A percentile compares a stretch with the other conserved stretches of the same genome.
phyloP scores from a whole-genome alignment of 2,113 vertebrate genomes.

The Antigone vipio region DNA sequence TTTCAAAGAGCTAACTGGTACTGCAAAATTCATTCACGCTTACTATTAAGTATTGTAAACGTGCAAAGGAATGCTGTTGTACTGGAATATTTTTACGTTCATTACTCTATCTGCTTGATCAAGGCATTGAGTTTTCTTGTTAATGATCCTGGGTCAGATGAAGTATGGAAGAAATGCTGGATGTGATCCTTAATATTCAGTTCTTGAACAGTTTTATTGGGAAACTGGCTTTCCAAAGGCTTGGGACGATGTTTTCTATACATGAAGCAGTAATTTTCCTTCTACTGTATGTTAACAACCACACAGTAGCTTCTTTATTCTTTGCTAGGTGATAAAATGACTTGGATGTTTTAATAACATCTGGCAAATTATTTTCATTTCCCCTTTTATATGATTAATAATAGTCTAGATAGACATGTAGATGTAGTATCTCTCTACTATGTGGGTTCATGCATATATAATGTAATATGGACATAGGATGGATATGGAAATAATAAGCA shows the following conservation, averaged over 20 bases:
- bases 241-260: neutral
- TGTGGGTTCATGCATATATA: neutral
- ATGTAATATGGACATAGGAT: neutral
- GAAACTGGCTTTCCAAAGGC: neutral
- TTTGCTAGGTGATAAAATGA: neutral
- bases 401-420: neutral
- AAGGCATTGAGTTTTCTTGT: neutral
- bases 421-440: neutral
- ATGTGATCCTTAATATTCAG: neutral
- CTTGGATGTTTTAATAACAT: slow-evolving; percentile 18
- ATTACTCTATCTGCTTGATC: neutral
- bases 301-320: neutral
- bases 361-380: slow-evolving; percentile 36
- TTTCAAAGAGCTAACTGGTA: neutral
- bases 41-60: neutral
- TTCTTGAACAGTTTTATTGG: neutral
- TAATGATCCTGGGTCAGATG: neutral
- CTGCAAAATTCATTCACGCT: neutral
- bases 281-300: neutral
- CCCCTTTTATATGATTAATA: slow-evolving; percentile 7
- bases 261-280: neutral
- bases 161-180: neutral
- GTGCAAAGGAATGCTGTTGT: neutral
- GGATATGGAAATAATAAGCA: neutral
- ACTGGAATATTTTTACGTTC: neutral